phyloP scores from a whole-genome alignment of 2,797 vertebrate species.

The Smutsia gigantea region DNA sequence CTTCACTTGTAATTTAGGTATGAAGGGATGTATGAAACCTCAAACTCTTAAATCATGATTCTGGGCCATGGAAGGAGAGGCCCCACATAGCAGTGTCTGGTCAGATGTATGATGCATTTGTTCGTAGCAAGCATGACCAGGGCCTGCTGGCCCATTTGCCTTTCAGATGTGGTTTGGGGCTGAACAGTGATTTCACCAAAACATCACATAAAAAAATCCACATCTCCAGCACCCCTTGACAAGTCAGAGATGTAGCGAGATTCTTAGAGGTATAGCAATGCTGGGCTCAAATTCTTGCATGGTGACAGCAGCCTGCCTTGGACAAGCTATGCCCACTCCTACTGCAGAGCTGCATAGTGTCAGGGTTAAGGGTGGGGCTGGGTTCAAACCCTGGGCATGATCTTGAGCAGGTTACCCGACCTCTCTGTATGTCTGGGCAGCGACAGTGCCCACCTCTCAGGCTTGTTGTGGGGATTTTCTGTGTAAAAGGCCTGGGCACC shows the following conservation, averaged over 20 bases:
- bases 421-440: neutral
- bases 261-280: neutral
- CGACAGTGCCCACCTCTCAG: neutral
- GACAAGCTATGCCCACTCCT: neutral
- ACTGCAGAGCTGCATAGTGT: neutral
- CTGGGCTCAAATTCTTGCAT: neutral
- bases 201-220: neutral
- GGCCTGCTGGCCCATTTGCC: neutral
- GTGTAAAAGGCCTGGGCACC: neutral
- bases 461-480: neutral
- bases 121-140: neutral
- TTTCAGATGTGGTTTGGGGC: neutral
- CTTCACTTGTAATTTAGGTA: neutral
- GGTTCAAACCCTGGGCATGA: neutral
- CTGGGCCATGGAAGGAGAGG: neutral
- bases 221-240: neutral
- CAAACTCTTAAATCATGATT: neutral
- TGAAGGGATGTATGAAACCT: neutral
- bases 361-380: neutral
- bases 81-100: too few relatives aligned
- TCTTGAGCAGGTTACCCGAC: neutral
- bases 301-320: accelerated
- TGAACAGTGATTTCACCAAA: neutral
- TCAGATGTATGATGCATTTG: neutral
- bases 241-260: neutral